These are phyloP conservation scores for Scelioninae gen. 1 DNA, from an alignment of 2,888 invertebrate species.

Conservation along the genomic window DNA sequence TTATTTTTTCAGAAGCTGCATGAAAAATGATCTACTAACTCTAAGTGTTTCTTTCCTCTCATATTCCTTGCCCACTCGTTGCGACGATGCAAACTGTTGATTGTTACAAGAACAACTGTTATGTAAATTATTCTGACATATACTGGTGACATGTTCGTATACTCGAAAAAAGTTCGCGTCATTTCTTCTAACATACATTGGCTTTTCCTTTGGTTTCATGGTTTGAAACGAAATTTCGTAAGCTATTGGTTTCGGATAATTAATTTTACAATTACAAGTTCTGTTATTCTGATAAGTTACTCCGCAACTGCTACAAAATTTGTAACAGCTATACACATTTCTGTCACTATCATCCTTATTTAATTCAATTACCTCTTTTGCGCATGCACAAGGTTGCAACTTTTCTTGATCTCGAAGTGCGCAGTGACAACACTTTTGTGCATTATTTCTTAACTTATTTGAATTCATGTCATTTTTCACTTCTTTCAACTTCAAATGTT, in stretches of 20 bases:
- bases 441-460: slow-evolving; percentile 74
- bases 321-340: slow-evolving; percentile 49
- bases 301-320: slow-evolving; percentile 79
- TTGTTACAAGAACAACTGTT: slow-evolving; percentile 72
- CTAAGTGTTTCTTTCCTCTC: slow-evolving; percentile 72
- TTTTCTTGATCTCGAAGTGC: neutral
- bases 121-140: slow-evolving; percentile 37
- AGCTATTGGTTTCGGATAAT: slow-evolving; percentile 83
- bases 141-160: neutral
- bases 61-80: slow-evolving; percentile 46
- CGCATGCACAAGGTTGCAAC: slow-evolving; percentile 67
- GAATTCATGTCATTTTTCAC: slow-evolving; percentile 81
- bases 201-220: no score
- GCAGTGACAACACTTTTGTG: slow-evolving; percentile 17
- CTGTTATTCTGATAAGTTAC: slow-evolving; percentile 76
- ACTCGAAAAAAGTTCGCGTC: no score
- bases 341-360: slow-evolving; percentile 53
- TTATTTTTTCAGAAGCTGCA: slow-evolving; percentile 4
- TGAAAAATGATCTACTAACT: slow-evolving; percentile 11
- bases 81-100: slow-evolving; percentile 61
- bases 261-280: slow-evolving; percentile 76
- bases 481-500: slow-evolving; percentile 76
- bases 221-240: slow-evolving; percentile 84
- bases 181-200: no score
- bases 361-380: slow-evolving; percentile 12